Conservation (phyloP, 2,797 vertebrate genomes). For the Aratinga solstitialis region DNA sequence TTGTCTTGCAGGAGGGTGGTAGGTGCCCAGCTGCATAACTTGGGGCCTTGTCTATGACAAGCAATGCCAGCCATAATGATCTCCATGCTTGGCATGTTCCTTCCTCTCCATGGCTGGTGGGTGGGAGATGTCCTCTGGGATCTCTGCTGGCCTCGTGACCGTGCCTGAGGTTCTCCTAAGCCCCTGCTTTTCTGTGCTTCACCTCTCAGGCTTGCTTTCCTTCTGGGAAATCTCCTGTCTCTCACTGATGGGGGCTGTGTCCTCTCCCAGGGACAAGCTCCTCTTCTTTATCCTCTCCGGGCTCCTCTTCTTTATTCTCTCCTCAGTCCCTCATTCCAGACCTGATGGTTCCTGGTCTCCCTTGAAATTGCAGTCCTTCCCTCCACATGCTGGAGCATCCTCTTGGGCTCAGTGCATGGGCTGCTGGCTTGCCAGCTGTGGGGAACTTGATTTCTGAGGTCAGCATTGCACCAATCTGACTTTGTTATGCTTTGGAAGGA, state of each 20-base stretch:
- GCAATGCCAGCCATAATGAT: too few species aligned
- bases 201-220: neutral
- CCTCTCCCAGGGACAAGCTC: neutral
- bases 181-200: neutral
- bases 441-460: neutral
- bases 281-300: neutral
- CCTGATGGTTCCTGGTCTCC: neutral
- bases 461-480: neutral
- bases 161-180: neutral
- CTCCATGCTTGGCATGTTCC: fast-evolving
- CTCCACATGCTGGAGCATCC: too few species aligned
- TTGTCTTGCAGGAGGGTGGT: neutral
- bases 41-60: fast-evolving
- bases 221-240: neutral
- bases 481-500: neutral
- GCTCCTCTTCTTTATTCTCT: neutral
- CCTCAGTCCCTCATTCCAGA: neutral
- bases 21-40: neutral
- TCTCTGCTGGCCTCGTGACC: neutral
- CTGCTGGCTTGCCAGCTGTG: neutral
- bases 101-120: neutral
- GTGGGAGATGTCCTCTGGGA: neutral
- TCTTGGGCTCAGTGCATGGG: neutral
- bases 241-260: neutral
- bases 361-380: neutral